These are phyloP conservation scores for Busseola fusca DNA, from an alignment of 2,888 invertebrate species.

Conservation along the genomic window DNA sequence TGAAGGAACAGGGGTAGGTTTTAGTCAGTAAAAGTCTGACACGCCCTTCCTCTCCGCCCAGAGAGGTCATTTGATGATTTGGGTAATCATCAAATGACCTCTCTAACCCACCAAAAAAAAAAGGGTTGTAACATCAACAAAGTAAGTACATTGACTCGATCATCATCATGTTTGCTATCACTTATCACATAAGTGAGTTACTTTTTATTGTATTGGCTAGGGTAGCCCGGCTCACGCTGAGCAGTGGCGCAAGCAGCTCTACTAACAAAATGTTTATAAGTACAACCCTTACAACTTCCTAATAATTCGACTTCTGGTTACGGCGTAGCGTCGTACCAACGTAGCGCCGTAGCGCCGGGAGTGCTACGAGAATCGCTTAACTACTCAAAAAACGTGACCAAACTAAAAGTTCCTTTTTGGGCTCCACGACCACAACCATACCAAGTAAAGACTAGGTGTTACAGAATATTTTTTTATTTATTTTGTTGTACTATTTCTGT, in stretches of 20 bases:
- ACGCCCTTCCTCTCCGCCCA: too few relatives aligned
- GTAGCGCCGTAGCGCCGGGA: constrained; percentile 28
- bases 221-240: too few relatives aligned
- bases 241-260: background rate
- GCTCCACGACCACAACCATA: background rate
- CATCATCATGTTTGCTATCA: constrained; percentile 11
- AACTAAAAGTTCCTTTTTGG: too few relatives aligned
- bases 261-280: background rate
- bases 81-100: too few relatives aligned
- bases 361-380: constrained; percentile 20
- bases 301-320: constrained; percentile 7
- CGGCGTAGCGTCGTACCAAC: constrained; percentile 34
- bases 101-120: too few relatives aligned
- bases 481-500: background rate
- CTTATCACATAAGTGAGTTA: constrained; percentile 9
- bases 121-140: background rate
- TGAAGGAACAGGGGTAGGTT: too few relatives aligned
- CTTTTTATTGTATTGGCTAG: background rate
- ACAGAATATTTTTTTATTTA: background rate
- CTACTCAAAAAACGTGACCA: background rate
- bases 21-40: too few relatives aligned
- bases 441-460: background rate
- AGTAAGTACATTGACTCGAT: constrained; percentile 13
- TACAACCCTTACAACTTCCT: background rate
- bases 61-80: too few relatives aligned